phyloP scores from a whole-genome alignment of 2,113 vertebrate genomes.

The Ascaphus truei region DNA sequence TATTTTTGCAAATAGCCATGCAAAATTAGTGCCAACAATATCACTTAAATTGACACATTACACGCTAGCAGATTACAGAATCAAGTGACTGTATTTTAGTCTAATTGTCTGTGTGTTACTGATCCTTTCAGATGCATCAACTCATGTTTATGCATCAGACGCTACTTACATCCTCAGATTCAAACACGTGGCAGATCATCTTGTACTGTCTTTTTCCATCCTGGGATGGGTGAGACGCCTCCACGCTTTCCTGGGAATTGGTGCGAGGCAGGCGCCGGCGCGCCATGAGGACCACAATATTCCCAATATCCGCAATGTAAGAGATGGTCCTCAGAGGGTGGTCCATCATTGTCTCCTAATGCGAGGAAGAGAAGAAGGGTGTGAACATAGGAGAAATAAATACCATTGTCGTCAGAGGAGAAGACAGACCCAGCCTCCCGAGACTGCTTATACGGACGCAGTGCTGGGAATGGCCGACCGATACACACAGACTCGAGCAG shows the following conservation, averaged over 20 bases:
- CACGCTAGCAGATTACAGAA: no score
- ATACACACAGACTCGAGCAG: not conserved
- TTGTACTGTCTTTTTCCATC: slow-evolving; percentile 94
- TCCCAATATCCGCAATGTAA: slow-evolving; percentile 95
- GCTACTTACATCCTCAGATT: slow-evolving; percentile 91
- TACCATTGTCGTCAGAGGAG: not conserved
- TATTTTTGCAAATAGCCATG: no score
- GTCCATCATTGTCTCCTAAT: slow-evolving; percentile 95
- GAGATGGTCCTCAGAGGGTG: slow-evolving; percentile 93
- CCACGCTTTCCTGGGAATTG: slow-evolving; percentile 85
- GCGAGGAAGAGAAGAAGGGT: not conserved
- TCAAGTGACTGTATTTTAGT: no score
- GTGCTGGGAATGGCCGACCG: no score
- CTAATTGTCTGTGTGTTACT: no score
- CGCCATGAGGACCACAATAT: slow-evolving; percentile 95
- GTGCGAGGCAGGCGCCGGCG: slow-evolving; percentile 83
- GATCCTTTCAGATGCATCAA: not conserved
- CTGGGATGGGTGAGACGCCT: slow-evolving; percentile 83
- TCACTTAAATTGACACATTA: no score
- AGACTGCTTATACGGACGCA: no score
- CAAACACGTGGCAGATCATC: slow-evolving; percentile 98
- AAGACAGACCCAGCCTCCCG: not conserved
- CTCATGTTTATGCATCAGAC: not conserved
- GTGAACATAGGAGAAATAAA: not conserved
- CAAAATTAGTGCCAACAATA: no score